Evolutionary conservation across 1,140 invertebrate species (phyloP).

Genomic region (Bactericera cockerelli): DNA sequence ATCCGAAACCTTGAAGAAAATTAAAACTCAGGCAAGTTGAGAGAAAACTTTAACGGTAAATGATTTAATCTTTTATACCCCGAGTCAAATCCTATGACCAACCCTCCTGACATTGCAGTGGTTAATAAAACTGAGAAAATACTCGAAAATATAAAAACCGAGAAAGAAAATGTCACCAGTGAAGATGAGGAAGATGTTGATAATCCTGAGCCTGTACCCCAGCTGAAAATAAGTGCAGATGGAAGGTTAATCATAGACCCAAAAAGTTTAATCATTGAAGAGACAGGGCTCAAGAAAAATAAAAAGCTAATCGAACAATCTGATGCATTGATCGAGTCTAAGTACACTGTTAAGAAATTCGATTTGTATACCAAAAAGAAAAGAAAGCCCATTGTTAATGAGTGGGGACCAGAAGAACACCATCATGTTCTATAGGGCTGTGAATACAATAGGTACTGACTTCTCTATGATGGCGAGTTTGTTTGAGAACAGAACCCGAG

Average conservation of each 20-base stretch:
- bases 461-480: slow-evolving; percentile 71
- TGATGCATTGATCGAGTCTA: slow-evolving; percentile 26
- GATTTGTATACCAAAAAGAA: background rate
- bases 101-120: background rate
- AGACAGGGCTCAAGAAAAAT: slow-evolving; percentile 36
- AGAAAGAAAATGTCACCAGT: slow-evolving; percentile 5
- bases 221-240: slow-evolving; percentile 74
- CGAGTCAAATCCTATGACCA: slow-evolving; percentile 44
- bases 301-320: slow-evolving; percentile 39
- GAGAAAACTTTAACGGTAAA: slow-evolving; percentile 54
- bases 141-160: slow-evolving; percentile 13
- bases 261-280: slow-evolving; percentile 54
- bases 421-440: slow-evolving; percentile 69
- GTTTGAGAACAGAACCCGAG: slow-evolving; percentile 58
- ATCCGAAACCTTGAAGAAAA: slow-evolving; percentile 14
- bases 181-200: slow-evolving; percentile 10
- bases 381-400: background rate
- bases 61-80: slow-evolving; percentile 81
- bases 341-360: slow-evolving; percentile 25
- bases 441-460: slow-evolving; percentile 74
- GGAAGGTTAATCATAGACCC: slow-evolving; percentile 76
- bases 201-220: slow-evolving; percentile 34
- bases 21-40: slow-evolving; percentile 16
- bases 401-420: slow-evolving; percentile 42
- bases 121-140: slow-evolving; percentile 7